phyloP scores from a whole-genome alignment of 2,113 vertebrate genomes.

The Colaptes auratus region DNA sequence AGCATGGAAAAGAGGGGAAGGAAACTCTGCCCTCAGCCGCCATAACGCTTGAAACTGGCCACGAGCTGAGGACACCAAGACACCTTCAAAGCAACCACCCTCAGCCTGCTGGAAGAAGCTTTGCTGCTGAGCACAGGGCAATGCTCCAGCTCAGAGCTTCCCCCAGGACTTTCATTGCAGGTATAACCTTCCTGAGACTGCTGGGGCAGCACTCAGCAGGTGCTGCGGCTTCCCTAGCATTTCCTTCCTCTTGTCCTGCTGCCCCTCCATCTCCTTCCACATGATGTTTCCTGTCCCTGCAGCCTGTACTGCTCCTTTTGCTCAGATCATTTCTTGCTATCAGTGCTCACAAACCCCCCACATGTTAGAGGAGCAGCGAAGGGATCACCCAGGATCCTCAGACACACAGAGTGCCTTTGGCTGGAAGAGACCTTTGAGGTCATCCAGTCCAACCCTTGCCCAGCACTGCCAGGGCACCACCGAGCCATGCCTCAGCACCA shows the following conservation, averaged over 20 bases:
- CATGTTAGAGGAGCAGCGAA: background rate
- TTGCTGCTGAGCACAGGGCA: conserved; percentile 14
- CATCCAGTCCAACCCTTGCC: too few species aligned
- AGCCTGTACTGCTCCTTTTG: background rate
- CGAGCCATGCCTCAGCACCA: too few species aligned
- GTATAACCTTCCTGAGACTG: background rate
- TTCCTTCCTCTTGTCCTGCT: background rate
- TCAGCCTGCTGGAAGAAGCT: conserved; percentile 30
- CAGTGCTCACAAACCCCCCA: background rate
- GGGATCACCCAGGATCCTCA: background rate
- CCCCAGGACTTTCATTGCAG: background rate
- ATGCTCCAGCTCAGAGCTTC: background rate
- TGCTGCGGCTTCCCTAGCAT: background rate
- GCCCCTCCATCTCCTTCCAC: background rate
- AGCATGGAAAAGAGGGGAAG: conserved; percentile 35
- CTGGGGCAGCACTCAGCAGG: background rate
- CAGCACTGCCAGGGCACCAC: too few species aligned
- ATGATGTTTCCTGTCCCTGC: background rate
- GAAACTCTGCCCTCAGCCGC: conserved; percentile 39
- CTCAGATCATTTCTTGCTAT: background rate
- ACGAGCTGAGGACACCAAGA: background rate
- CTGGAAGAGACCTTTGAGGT: too few species aligned
- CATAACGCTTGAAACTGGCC: conserved; percentile 14
- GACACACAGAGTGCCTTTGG: background rate
- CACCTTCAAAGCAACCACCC: background rate